Conservation (phyloP, 2,797 vertebrate genomes). For the Gorsachius magnificus region DNA sequence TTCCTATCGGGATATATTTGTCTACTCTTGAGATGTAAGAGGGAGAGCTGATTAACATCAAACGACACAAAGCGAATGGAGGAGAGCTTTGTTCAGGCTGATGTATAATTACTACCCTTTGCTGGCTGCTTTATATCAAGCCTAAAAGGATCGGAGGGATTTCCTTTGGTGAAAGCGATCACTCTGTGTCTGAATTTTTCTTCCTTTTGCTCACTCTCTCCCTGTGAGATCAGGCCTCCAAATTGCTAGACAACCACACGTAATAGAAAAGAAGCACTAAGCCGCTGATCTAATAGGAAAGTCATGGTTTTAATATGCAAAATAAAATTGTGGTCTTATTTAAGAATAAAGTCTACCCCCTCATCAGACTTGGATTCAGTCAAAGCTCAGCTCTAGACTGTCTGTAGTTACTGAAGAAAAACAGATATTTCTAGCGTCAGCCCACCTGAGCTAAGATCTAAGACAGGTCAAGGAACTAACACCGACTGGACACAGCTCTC, state of each 20-base stretch:
- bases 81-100: constrained; percentile 40
- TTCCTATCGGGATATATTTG: constrained; percentile 32
- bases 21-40: constrained; percentile 60
- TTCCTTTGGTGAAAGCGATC: constrained; percentile 55
- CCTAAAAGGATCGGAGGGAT: constrained; percentile 48
- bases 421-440: neutral
- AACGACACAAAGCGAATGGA: constrained; percentile 5
- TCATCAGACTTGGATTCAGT: neutral
- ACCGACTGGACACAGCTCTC: neutral
- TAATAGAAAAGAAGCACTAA: neutral
- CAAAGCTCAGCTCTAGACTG: neutral
- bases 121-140: constrained; percentile 17
- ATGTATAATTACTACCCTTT: constrained; percentile 18
- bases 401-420: neutral
- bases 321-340: neutral
- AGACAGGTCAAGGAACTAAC: neutral
- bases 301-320: neutral
- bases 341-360: neutral
- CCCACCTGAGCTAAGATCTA: neutral
- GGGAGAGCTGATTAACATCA: constrained; percentile 21
- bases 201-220: neutral
- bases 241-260: neutral
- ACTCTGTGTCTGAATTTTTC: neutral
- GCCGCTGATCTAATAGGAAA: neutral
- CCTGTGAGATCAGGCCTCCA: neutral